Evolutionary conservation across 2,797 vertebrate genomes (phyloP).

Genomic region (Denticeps clupeoides): DNA sequence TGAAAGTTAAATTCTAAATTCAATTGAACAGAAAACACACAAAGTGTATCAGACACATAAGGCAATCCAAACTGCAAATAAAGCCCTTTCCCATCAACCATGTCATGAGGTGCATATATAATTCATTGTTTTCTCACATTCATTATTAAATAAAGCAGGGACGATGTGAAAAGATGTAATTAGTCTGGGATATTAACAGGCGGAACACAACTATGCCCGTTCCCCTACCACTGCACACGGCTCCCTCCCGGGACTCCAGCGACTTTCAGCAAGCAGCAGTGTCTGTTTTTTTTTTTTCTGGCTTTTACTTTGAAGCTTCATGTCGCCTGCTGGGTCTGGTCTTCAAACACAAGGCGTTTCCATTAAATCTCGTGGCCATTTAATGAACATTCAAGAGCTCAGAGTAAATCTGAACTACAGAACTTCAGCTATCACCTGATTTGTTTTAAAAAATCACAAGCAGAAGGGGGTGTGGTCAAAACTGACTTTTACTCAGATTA

Average conservation of each 20-base stretch:
- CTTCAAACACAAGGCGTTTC: not conserved
- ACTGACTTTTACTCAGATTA: too few relatives aligned
- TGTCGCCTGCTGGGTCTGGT: not conserved
- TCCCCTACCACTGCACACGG: slow-evolving; percentile 13
- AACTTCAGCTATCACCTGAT: too few relatives aligned
- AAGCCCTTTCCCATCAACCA: too few relatives aligned
- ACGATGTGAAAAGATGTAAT: slow-evolving; percentile 21
- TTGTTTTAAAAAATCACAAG: too few relatives aligned
- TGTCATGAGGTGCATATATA: too few relatives aligned
- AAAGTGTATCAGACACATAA: too few relatives aligned
- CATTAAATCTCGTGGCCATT: not conserved
- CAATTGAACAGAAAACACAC: too few relatives aligned
- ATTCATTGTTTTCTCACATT: slow-evolving; percentile 35
- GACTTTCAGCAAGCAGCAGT: slow-evolving; percentile 16
- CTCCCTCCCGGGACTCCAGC: slow-evolving; percentile 3
- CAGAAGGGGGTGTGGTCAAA: too few relatives aligned
- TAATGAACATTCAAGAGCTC: not conserved
- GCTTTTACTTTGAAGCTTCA: slow-evolving; percentile 12
- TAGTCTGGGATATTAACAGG: slow-evolving; percentile 25
- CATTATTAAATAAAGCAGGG: slow-evolving; percentile 35
- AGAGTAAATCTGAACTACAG: not conserved
- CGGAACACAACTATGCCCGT: slow-evolving; percentile 8
- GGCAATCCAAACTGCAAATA: too few relatives aligned
- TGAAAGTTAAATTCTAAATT: too few relatives aligned
- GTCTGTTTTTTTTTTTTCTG: not conserved